Evolutionary conservation across 1,140 invertebrate species (phyloP).

Genomic region (Sipha flava): DNA sequence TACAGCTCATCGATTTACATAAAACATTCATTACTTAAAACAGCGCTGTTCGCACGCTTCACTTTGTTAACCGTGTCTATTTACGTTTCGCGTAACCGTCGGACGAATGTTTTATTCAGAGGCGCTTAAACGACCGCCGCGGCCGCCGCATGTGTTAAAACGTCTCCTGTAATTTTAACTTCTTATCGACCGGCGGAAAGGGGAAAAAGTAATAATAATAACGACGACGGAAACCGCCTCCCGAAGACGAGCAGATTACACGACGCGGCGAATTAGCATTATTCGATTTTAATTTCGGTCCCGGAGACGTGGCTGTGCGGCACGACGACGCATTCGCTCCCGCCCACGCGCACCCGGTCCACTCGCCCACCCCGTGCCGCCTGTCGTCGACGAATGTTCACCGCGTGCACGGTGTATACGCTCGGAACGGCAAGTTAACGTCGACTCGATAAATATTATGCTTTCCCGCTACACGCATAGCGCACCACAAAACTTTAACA

Average conservation of each 20-base stretch:
- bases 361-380: too few species aligned
- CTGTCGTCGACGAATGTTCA: too few species aligned
- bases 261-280: too few species aligned
- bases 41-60: neutral
- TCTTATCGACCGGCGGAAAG: neutral
- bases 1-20: neutral
- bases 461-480: too few species aligned
- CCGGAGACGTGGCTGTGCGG: too few species aligned
- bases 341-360: too few species aligned
- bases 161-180: neutral
- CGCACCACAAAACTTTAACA: too few species aligned
- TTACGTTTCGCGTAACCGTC: neutral
- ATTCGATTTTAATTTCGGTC: too few species aligned
- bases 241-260: neutral
- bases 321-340: too few species aligned
- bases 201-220: neutral
- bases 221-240: neutral
- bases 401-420: too few species aligned
- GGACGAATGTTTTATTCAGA: slow-evolving; percentile 2
- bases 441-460: too few species aligned
- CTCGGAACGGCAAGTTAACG: too few species aligned
- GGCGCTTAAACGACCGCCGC: neutral
- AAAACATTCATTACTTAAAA: slow-evolving; percentile 23
- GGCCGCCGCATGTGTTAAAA: neutral
- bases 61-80: slow-evolving; percentile 15